Base-by-base conservation (phyloP, 2,888 invertebrate genomes). In the Lithophane semibrunnea region DNA sequence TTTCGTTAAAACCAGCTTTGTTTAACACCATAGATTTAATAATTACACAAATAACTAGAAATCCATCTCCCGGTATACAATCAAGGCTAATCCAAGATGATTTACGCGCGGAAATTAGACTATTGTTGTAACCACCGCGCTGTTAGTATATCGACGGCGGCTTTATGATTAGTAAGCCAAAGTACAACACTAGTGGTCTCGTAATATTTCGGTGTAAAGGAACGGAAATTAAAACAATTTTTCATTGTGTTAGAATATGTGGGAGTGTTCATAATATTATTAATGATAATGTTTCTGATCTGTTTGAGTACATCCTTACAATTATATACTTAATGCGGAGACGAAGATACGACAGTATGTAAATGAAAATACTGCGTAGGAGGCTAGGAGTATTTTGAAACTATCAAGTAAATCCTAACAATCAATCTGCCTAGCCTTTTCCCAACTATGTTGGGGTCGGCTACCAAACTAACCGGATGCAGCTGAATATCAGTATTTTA, bases 101-200 rank as follows among this genome's bases (percentile, higher is more conserved):
- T 91, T 90, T 89, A 92, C 85, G 65, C 70, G 72, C 80, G 79
- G 80, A 88, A 90, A 91, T 90, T 85, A 89, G 88, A 84, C 88
- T 85, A 88, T 92, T 91, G 90, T 91, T 84, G 67, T 56, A 60
- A 60, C 66, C 77, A 75, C 61, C 65, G 67, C 47, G 21, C 49
- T 79, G 63, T 73, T 61, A 78, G 78, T 76, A 76, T 86, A 77
- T 83, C 73, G 71, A 70, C 37, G 21, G 21, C 9, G 37, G 44
- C 29, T 42, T 49, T 71, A 65, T 61, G 80, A 70, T 79, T 72
- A 64, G 64, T 60, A 52, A 65, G 21, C 44, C 21, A 8, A 74
- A 44, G 42, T 78, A 79, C 64, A 70, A 49, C 56, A 75, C 56
- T 63, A 21, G 49, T 44, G 54, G 80, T 82, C 64, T 61, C 9